Evolutionary conservation across 2,113 vertebrate species (phyloP).

Genomic region (Campylorhamphus procurvoides): DNA sequence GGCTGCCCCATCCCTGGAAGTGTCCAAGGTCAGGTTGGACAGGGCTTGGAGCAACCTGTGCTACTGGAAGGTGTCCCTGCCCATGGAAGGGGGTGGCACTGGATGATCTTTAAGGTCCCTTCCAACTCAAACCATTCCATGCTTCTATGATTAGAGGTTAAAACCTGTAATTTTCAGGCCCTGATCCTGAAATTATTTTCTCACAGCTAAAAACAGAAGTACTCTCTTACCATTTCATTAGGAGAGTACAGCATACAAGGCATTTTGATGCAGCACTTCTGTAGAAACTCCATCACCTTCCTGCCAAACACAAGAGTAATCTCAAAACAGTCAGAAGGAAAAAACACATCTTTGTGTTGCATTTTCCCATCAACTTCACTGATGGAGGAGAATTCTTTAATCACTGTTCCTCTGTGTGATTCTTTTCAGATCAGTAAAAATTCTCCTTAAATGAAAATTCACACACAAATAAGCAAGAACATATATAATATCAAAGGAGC

Average conservation of each 20-base stretch:
- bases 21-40: fast-evolving
- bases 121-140: neutral
- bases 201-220: neutral
- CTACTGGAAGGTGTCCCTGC: neutral
- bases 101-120: neutral
- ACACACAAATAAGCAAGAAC: neutral
- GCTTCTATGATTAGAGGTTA: neutral
- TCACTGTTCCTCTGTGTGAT: neutral
- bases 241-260: neutral
- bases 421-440: neutral
- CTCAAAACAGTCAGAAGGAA: neutral
- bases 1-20: neutral
- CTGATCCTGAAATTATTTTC: neutral
- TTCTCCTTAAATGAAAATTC: neutral
- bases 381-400: neutral
- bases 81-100: neutral
- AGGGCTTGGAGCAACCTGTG: fast-evolving
- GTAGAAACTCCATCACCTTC: neutral
- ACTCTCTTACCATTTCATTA: neutral
- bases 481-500: neutral
- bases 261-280: neutral
- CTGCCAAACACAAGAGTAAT: neutral
- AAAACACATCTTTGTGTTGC: neutral
- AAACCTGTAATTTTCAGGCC: neutral
- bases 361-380: neutral